Evolutionary conservation across 1,140 invertebrate genomes (phyloP).

Genomic region (Brachionus paranguensis): DNA sequence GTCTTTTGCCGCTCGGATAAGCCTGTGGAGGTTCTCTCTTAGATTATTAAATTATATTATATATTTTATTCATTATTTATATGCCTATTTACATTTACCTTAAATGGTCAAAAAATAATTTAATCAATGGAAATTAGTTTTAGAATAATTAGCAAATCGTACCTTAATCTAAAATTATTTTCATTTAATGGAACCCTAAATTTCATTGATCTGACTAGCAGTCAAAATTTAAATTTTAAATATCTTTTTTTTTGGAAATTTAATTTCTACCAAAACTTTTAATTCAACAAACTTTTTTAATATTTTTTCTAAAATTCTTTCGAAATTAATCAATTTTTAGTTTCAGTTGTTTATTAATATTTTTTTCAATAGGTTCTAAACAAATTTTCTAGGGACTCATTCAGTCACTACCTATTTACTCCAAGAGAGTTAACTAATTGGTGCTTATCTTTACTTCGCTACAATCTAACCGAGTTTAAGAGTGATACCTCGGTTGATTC

Average conservation of each 20-base stretch:
- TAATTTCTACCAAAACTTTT: too few species aligned
- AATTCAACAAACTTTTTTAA: too few species aligned
- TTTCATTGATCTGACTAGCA: background rate
- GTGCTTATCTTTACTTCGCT: slow-evolving; percentile 64
- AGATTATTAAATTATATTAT: too few species aligned
- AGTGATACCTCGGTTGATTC: slow-evolving; percentile 49
- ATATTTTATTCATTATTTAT: too few species aligned
- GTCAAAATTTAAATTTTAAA: background rate
- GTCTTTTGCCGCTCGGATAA: too few species aligned
- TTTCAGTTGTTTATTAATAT: background rate
- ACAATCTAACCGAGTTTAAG: slow-evolving; percentile 47
- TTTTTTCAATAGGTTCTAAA: slow-evolving; percentile 4
- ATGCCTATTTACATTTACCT: too few species aligned
- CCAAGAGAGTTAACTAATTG: slow-evolving; percentile 67
- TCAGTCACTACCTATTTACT: slow-evolving; percentile 66
- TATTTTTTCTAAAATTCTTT: background rate
- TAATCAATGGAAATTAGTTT: too few species aligned
- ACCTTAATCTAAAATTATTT: too few species aligned
- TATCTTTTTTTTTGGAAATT: background rate
- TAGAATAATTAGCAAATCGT: too few species aligned
- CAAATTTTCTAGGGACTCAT: slow-evolving; percentile 51
- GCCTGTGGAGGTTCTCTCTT: too few species aligned
- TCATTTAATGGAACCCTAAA: too few species aligned
- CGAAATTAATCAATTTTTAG: background rate
- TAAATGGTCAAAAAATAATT: too few species aligned